Conservation (phyloP, 1,140 invertebrate genomes). For the Drosophila truncata region DNA sequence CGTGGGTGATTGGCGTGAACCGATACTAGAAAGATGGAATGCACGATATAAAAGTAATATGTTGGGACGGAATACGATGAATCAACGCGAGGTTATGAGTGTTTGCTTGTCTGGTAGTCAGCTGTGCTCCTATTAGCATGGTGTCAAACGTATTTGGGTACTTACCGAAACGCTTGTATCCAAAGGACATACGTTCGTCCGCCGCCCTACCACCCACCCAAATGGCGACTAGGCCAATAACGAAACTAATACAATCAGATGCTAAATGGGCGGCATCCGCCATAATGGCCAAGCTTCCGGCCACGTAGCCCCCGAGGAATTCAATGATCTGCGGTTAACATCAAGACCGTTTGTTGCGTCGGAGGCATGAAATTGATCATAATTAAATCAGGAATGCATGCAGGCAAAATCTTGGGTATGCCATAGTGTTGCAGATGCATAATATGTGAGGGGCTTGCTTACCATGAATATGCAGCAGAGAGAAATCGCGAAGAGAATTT, state of each 20-base stretch:
- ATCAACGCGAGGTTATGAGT: background rate
- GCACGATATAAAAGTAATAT: conserved; percentile 49
- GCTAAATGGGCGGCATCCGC: conserved; percentile 94
- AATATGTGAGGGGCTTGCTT: conserved; percentile 58
- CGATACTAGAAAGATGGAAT: conserved; percentile 2
- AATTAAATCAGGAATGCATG: conserved; percentile 54
- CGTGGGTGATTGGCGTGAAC: background rate
- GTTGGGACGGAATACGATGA: background rate
- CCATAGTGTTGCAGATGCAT: background rate
- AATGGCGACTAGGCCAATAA: conserved; percentile 92
- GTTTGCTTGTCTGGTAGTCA: background rate
- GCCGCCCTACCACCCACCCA: conserved; percentile 89
- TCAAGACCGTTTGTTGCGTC: conserved; percentile 20
- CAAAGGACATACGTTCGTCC: conserved; percentile 91
- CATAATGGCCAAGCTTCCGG: conserved; percentile 93
- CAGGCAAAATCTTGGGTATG: background rate
- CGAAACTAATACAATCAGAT: conserved; percentile 93
- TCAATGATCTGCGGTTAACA: conserved; percentile 87
- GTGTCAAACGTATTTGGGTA: conserved; percentile 61
- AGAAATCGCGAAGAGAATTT: conserved; percentile 87
- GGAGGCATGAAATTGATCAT: conserved; percentile 61
- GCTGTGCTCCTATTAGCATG: conserved; percentile 54
- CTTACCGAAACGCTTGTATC: conserved; percentile 91
- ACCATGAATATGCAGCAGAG: conserved; percentile 90
- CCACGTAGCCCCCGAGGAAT: conserved; percentile 91